phyloP scores from a whole-genome alignment of 2,113 vertebrate genomes.

The Anarrhichthys ocellatus region DNA sequence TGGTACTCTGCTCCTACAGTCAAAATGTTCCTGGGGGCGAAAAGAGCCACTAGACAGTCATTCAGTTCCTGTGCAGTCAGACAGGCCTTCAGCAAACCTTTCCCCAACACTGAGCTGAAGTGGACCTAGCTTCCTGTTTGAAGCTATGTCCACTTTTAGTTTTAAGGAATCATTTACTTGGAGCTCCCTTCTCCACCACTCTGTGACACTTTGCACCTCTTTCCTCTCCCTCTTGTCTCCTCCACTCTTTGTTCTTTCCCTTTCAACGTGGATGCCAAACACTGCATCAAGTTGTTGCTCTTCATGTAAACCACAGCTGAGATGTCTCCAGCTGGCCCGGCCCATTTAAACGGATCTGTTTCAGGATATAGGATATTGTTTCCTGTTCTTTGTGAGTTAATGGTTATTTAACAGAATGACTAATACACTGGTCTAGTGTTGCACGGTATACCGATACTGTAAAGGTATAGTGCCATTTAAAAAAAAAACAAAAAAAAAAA shows the following conservation, averaged over 20 bases:
- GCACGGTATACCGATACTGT: background rate
- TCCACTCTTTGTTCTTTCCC: constrained; percentile 14
- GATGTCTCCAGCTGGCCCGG: constrained; percentile 29
- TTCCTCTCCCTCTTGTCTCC: constrained; percentile 33
- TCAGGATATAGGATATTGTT: background rate
- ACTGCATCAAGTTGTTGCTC: constrained; percentile 37
- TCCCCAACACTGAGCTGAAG: constrained; percentile 56
- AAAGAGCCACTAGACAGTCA: constrained; percentile 30
- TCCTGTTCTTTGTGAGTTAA: constrained; percentile 51
- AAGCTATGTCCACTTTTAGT: background rate
- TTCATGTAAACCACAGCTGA: constrained; percentile 40
- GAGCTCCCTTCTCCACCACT: constrained; percentile 45
- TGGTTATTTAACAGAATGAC: constrained; percentile 58
- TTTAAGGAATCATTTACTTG: constrained; percentile 72
- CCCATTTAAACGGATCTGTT: constrained; percentile 32
- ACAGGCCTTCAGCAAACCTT: constrained; percentile 35
- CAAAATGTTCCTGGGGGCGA: background rate
- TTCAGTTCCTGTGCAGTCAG: constrained; percentile 37
- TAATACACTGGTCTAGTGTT: constrained; percentile 16
- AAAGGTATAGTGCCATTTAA: background rate
- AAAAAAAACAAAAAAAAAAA: no score
- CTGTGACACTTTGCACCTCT: constrained; percentile 54
- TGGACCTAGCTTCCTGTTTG: constrained; percentile 56
- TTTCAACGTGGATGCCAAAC: constrained; percentile 10
- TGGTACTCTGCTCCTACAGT: background rate